phyloP scores from a whole-genome alignment of 2,888 invertebrate genomes.

The Nephrotoma guestfalica region DNA sequence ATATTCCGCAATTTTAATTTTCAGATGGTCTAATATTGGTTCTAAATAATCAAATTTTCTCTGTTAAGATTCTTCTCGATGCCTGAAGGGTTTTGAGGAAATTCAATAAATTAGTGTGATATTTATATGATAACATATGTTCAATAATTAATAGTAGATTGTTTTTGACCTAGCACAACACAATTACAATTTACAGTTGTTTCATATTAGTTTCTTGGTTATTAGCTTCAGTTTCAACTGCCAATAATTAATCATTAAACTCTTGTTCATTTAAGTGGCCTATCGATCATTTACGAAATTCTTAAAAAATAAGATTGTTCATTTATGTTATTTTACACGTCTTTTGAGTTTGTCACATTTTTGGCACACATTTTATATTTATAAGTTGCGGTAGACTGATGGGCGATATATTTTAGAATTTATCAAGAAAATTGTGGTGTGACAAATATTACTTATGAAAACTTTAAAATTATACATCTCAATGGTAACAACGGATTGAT shows the following conservation, averaged over 20 bases:
- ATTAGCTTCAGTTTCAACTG: not conserved
- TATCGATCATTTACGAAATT: not conserved
- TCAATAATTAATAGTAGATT: too few relatives aligned
- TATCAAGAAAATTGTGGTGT: too few relatives aligned
- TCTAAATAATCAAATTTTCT: too few relatives aligned
- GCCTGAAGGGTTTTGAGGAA: too few relatives aligned
- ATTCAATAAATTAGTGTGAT: too few relatives aligned
- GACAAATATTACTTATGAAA: not conserved
- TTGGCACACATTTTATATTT: not conserved
- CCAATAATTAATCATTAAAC: not conserved
- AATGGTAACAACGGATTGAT: not conserved
- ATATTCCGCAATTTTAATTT: too few relatives aligned
- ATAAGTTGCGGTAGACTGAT: not conserved
- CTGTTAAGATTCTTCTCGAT: too few relatives aligned
- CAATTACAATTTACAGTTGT: too few relatives aligned
- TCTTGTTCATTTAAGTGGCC: not conserved
- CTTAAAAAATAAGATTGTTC: not conserved
- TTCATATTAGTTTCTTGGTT: too few relatives aligned
- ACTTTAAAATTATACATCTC: not conserved
- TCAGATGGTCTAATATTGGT: too few relatives aligned
- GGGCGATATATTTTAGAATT: not conserved
- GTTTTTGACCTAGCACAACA: too few relatives aligned
- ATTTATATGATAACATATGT: too few relatives aligned
- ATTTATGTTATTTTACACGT: not conserved
- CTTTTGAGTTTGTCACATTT: not conserved